phyloP scores from a whole-genome alignment of 2,888 invertebrate species.

The Lepidocyrtinus sp. region DNA sequence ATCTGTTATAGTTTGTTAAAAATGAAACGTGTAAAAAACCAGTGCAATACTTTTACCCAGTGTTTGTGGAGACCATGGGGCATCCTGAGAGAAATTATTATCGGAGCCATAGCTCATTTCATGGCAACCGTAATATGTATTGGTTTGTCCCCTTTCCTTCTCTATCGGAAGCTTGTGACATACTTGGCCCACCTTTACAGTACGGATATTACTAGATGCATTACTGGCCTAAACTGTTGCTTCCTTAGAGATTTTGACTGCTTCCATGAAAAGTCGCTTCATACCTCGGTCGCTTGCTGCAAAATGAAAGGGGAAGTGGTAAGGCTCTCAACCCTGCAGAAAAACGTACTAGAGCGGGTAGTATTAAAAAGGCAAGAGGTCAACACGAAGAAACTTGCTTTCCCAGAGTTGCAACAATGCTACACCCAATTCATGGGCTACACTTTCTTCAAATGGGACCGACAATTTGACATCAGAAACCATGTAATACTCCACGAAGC shows the following conservation, averaged over 20 bases:
- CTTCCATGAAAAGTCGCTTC: conserved; percentile 16
- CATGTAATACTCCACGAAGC: conserved; percentile 11
- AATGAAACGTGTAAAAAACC: not conserved
- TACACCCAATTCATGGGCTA: conserved; percentile 37
- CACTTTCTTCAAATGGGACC: conserved; percentile 44
- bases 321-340: not conserved
- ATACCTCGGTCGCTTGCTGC: conserved; percentile 29
- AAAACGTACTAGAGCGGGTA: conserved; percentile 20
- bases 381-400: not conserved
- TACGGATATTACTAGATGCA: conserved; percentile 20
- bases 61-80: not conserved
- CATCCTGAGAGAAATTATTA: not conserved
- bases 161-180: conserved; percentile 22
- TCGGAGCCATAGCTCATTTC: not conserved
- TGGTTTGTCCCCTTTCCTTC: conserved; percentile 9
- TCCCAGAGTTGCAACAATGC: conserved; percentile 41
- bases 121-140: not conserved
- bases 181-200: not conserved
- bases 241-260: conserved; percentile 42
- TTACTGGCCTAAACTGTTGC: conserved; percentile 16
- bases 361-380: conserved; percentile 2
- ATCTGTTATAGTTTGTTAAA: not conserved
- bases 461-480: conserved; percentile 35
- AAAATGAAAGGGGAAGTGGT: conserved; percentile 30
- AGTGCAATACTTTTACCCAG: not conserved